A percentile compares a stretch with the other conserved stretches of the same genome.
phyloP scores from a whole-genome alignment of 1,140 invertebrate species.

The Eubasilissa regina region DNA sequence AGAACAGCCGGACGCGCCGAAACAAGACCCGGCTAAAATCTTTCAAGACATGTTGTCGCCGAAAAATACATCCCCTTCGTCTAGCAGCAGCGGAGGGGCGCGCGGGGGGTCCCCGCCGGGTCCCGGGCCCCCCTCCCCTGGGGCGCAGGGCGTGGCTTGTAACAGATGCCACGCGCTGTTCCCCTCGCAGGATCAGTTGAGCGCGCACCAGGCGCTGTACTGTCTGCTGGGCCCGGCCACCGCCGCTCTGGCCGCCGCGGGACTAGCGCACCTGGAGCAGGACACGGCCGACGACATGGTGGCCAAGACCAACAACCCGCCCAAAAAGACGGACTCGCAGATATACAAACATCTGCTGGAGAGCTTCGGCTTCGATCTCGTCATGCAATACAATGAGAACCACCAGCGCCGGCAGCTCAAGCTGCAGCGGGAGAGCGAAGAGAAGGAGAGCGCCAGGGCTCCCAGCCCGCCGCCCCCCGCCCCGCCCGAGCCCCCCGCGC shows the following conservation, averaged over 20 bases:
- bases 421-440: slow-evolving; percentile 69
- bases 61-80: slow-evolving; percentile 74
- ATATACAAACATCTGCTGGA: slow-evolving; percentile 93
- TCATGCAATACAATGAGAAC: slow-evolving; percentile 97
- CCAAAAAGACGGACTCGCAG: slow-evolving; percentile 81
- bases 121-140: slow-evolving; percentile 70
- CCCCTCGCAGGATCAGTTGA: slow-evolving; percentile 84
- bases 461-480: slow-evolving; percentile 72
- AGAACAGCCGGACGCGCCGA: slow-evolving; percentile 83
- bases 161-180: slow-evolving; percentile 85
- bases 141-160: slow-evolving; percentile 72
- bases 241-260: slow-evolving; percentile 71
- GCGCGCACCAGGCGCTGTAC: slow-evolving; percentile 87
- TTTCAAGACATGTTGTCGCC: slow-evolving; percentile 75
- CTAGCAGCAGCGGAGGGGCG: slow-evolving; percentile 72
- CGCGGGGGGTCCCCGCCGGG: slow-evolving; percentile 71
- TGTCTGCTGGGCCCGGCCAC: slow-evolving; percentile 81
- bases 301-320: slow-evolving; percentile 71
- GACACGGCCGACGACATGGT: slow-evolving; percentile 69
- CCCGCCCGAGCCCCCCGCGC: slow-evolving; percentile 73
- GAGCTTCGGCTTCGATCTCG: slow-evolving; percentile 95
- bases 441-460: slow-evolving; percentile 67
- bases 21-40: slow-evolving; percentile 70
- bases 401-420: slow-evolving; percentile 81
- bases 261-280: slow-evolving; percentile 64